Conservation (phyloP, 2,888 invertebrate genomes). For the Ormyrus rosae region DNA sequence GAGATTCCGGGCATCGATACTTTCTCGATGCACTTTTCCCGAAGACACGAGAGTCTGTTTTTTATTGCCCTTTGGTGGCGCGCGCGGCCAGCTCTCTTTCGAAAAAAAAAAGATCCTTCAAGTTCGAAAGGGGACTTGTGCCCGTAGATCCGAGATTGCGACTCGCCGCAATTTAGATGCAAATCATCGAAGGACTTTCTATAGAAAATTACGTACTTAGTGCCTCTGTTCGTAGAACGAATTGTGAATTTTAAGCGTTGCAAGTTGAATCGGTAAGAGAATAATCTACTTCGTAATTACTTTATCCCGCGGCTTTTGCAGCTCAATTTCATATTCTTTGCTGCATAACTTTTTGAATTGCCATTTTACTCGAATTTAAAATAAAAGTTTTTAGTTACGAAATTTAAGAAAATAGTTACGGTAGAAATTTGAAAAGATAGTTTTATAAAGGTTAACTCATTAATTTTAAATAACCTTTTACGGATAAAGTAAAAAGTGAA, state of each 20-base stretch:
- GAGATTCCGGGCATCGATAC: conserved; percentile 54
- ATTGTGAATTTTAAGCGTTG: conserved; percentile 53
- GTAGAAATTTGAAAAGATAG: too few species aligned
- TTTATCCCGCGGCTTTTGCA: background rate
- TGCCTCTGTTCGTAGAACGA: conserved; percentile 40
- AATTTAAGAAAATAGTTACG: too few species aligned
- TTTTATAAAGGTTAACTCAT: too few species aligned
- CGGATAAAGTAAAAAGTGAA: too few species aligned
- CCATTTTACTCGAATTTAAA: too few species aligned
- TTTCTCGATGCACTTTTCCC: conserved; percentile 40
- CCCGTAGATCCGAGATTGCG: conserved; percentile 52
- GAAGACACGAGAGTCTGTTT: conserved; percentile 24
- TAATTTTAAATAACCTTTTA: too few species aligned
- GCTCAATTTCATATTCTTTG: background rate
- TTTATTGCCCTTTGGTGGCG: conserved; percentile 26
- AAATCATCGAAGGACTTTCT: conserved; percentile 57
- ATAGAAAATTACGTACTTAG: conserved; percentile 57
- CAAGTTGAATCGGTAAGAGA: conserved; percentile 28
- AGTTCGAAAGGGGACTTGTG: conserved; percentile 13
- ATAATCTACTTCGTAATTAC: conserved; percentile 49
- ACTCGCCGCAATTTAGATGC: conserved; percentile 56
- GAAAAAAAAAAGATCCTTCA: conserved; percentile 34
- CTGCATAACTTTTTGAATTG: too few species aligned
- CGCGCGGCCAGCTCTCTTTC: background rate
- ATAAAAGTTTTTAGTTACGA: too few species aligned